Evolutionary conservation across 2,113 vertebrate genomes (phyloP).

Genomic region (Tonatia bakeri): DNA sequence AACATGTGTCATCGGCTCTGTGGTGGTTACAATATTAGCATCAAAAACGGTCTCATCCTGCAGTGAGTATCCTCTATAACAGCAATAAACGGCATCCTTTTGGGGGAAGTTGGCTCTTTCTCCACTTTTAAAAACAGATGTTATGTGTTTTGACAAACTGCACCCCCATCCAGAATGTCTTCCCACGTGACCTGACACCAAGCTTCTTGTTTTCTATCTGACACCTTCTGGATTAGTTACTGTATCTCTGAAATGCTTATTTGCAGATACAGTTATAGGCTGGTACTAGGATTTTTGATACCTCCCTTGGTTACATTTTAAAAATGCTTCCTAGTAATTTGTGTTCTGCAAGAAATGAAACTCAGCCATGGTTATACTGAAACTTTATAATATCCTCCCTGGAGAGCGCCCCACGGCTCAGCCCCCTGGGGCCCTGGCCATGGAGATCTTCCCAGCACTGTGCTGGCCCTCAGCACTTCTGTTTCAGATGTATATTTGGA

Average conservation of each 20-base stretch:
- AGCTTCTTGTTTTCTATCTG: background rate
- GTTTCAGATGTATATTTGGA: slow-evolving; percentile 30
- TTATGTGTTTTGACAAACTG: background rate
- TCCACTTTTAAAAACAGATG: slow-evolving; percentile 37
- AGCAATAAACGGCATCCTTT: background rate
- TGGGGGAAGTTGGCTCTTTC: background rate
- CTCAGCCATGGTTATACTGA: slow-evolving; percentile 87
- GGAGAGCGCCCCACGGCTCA: slow-evolving; percentile 86
- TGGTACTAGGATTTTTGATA: slow-evolving; percentile 63
- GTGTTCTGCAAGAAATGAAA: slow-evolving; percentile 91
- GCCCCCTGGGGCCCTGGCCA: slow-evolving; percentile 75
- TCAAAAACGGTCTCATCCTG: background rate
- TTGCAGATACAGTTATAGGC: background rate
- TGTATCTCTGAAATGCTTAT: background rate
- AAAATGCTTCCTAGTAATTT: slow-evolving; percentile 87
- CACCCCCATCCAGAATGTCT: background rate
- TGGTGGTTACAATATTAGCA: background rate
- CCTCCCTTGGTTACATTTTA: slow-evolving; percentile 91
- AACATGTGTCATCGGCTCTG: background rate
- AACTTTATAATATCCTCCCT: slow-evolving; percentile 92
- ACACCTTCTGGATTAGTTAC: background rate
- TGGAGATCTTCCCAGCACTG: slow-evolving; percentile 57
- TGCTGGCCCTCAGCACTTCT: background rate
- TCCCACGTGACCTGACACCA: background rate
- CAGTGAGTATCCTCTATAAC: background rate